Evolutionary conservation across 2,888 invertebrate species (phyloP), one percentile per base, ranked within the genome.

Genomic region (Nineta flava): DNA sequence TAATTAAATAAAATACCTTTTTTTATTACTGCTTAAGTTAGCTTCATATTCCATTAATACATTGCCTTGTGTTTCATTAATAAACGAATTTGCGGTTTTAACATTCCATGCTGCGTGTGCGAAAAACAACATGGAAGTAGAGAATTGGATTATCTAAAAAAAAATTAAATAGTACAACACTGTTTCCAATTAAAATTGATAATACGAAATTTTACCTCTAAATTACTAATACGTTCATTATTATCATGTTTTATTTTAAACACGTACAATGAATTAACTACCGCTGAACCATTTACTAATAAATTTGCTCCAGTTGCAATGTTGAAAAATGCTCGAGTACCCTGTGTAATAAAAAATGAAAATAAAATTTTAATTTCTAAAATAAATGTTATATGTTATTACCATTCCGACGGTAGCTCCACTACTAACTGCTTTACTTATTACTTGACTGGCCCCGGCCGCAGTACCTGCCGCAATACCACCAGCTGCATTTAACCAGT

Each of bases 401-500:
- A 46, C 46, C 46, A 17, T 13, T 34, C 17, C 16, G n/a, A 46
- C 16, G 26, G 32, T 19, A 9, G 10, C 34, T 15, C 74, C 75
- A 1, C 68, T 70, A 3, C 69, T 65, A 0, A 70, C 73, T 1
- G 74, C 68, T 6, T 65, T 63, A 1, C 72, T 63, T 1, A 75
- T 64, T 26, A 71, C 57, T 6, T 63, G 63, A 55, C 66, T 67
- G 1, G 76, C 74, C 1, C 74, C 75, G 6, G 73, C 73, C 1
- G 75, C 74, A 0, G 70, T 69, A 6, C 77, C 64, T 0, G 76
- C 75, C 1, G 75, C 67, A 42, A 71, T 66, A 0, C 75, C 75
- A 2, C 75, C 75, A 0, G 73, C 68, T 41, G 77, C 74, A 60
- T 75, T 76, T 26, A 77, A 56, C 68, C 77, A 77, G 48, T 75